Evolutionary conservation across 1,140 invertebrate genomes (phyloP), one percentile per base, ranked within the genome.

Genomic region (Pseudomyrmex pallidus): DNA sequence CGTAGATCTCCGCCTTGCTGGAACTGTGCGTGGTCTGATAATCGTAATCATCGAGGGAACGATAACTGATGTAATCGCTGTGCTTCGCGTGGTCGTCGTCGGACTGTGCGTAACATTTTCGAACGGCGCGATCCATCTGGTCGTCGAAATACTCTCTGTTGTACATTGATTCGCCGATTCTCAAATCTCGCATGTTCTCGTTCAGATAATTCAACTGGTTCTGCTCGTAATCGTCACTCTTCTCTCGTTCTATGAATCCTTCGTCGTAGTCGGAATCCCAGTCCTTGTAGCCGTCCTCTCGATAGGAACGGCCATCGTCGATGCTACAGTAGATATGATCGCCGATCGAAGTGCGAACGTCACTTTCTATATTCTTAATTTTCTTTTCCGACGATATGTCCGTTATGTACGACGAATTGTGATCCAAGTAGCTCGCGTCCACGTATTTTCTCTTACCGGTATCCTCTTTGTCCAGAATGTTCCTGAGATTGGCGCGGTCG

Each of bases 261-360:
- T 87, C 74, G 74, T 90, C 86, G 70, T 67, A 74, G 63, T 90
- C 86, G 35, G 85, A 22, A 52, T 91, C 84, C 89, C 89, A 91
- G 35, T 67, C 61, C 2, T 87, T 83, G 70, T 89, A 89, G 0
- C 64, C 87, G 46, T 76, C 67, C 25, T 74, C 90, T 25, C 92
- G 77, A 67, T 94, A 94, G 12, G 91, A 77, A 70, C 68, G 67
- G 20, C 9, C 13, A 22, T 93, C 93, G 25, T 94, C 93, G 66
- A 93, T 93, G 82, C 91, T 93, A 72, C 92, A 94, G 66, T 94
- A 94, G 46, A 93, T 90, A 64, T 93, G 93, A 20, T 94, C 92
- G 59, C 89, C 91, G 0, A 85, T 56, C 44, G 87, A 78, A 48
- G 89, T 90, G 70, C 90, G 90, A 44, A 90, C 46, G 7, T 91